These are phyloP conservation scores for Teinopalpus imperialis DNA, from an alignment of 2,888 invertebrate species.

Conservation along the genomic window DNA sequence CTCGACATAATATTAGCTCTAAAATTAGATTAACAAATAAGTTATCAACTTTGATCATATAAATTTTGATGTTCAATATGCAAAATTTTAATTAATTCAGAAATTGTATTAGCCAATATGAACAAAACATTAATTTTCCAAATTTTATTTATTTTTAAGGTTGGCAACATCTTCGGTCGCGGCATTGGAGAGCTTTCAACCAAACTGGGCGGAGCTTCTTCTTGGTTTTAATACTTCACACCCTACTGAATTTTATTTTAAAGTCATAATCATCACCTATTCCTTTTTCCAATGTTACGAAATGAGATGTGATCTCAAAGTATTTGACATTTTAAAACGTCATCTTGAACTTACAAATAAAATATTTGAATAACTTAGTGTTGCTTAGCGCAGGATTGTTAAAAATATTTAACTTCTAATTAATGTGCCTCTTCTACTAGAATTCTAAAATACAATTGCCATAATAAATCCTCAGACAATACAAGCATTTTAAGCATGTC, in stretches of 20 bases:
- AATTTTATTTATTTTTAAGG: too few relatives aligned
- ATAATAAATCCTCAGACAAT: conserved; percentile 20
- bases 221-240: conserved; percentile 87
- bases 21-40: too few relatives aligned
- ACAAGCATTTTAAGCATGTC: conserved; percentile 12
- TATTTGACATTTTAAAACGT: neutral
- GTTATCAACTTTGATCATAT: too few relatives aligned
- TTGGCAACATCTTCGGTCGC: conserved; percentile 94
- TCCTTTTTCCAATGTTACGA: conserved; percentile 53
- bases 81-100: too few relatives aligned
- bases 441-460: conserved; percentile 13
- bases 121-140: too few relatives aligned
- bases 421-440: conserved; percentile 20
- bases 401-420: conserved; percentile 6
- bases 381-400: conserved; percentile 19
- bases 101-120: too few relatives aligned
- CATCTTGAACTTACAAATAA: neutral
- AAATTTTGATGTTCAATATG: too few relatives aligned
- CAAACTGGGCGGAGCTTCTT: conserved; percentile 91
- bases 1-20: too few relatives aligned
- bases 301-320: conserved; percentile 44
- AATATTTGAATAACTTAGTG: conserved; percentile 8
- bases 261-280: conserved; percentile 25
- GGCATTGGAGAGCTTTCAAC: conserved; percentile 95
- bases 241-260: neutral